phyloP scores from a whole-genome alignment of 37 sponge, comb jelly and placozoan species.

The Halichondria panicea region DNA sequence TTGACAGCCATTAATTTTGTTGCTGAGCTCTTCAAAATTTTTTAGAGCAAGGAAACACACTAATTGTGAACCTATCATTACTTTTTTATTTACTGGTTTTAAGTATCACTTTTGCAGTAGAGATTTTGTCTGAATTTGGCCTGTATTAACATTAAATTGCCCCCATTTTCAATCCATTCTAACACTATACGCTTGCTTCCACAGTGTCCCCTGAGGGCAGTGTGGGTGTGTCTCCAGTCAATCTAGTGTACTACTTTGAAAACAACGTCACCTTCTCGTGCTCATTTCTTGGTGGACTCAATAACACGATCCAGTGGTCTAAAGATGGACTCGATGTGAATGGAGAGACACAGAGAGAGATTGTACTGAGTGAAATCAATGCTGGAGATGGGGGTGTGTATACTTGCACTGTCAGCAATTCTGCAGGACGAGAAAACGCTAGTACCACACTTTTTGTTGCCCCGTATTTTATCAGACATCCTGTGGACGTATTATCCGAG shows the following conservation, averaged over 20 bases:
- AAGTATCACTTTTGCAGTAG: too few species aligned
- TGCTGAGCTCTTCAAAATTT: too few species aligned
- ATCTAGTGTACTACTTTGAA: background rate
- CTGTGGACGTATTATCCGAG: background rate
- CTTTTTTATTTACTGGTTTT: too few species aligned
- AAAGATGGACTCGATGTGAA: background rate
- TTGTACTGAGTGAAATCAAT: background rate
- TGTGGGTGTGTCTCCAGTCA: background rate
- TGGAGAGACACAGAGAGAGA: background rate
- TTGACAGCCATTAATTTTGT: too few species aligned
- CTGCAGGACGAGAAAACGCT: slow-evolving; percentile 2
- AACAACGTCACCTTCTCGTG: background rate
- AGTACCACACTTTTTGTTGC: background rate
- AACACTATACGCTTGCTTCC: background rate
- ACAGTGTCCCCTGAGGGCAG: slow-evolving; percentile 11
- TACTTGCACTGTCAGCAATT: slow-evolving; percentile 2
- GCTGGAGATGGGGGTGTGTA: slow-evolving; percentile 6
- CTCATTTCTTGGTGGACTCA: background rate
- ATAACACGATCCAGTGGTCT: slow-evolving; percentile 3
- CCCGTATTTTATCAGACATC: background rate
- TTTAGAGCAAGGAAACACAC: too few species aligned
- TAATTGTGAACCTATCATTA: too few species aligned
- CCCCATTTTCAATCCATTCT: too few species aligned
- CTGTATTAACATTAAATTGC: too few species aligned
- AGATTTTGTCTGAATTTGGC: too few species aligned